Base-by-base conservation (phyloP, 2,797 vertebrate species). In the Ammospiza maritima region DNA sequence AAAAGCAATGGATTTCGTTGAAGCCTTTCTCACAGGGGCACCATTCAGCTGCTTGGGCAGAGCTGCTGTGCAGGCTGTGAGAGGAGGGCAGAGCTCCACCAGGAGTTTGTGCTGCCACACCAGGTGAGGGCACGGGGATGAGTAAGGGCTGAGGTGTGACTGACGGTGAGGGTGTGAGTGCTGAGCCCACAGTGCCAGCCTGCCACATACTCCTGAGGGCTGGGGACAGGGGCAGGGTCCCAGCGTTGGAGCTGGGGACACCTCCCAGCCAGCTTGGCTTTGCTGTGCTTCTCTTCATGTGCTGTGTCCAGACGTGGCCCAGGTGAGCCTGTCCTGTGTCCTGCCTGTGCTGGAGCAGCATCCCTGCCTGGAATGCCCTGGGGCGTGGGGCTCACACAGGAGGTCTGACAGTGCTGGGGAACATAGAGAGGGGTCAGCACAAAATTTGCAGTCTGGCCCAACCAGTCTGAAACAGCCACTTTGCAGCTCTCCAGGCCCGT, bases 361-460 rank as follows among this genome's bases (percentile, higher is more conserved):
- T 23, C 25, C 20, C 11, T 1, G 3, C 40, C 51, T 0, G 0
- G 9, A 67, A 9, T 38, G 45, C 58, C 1, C 0, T 4, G 14
- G 9, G 17, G 50, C 0, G 0, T 19, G 78, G 2, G 30, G 42
- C 48, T 83, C 23, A 21, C 1, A 0, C 3, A 0, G 1, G 7
- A 38, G 6, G 2, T 20, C 50, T 38, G 32, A 4, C 25, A 18
- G n/a, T 5, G 44, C 62, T 51, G 15, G 26, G 44, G 51, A 45
- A 30, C 53, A 6, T 0, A 23, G 45, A 0, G 1, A 60, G 30
- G 21, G 40, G 10, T 62, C 61, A 50, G 45, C 32, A 25, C 13
- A 7, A 13, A 13, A 19, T 83, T 51, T 48, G 36, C 36, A 42
- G 2, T 30, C 44, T 34, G 45, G 19, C 44, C 64, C 32, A 23